Evolutionary conservation across 2,888 invertebrate genomes (phyloP), one percentile per base, ranked within the genome.

Genomic region (Euclidia mi): DNA sequence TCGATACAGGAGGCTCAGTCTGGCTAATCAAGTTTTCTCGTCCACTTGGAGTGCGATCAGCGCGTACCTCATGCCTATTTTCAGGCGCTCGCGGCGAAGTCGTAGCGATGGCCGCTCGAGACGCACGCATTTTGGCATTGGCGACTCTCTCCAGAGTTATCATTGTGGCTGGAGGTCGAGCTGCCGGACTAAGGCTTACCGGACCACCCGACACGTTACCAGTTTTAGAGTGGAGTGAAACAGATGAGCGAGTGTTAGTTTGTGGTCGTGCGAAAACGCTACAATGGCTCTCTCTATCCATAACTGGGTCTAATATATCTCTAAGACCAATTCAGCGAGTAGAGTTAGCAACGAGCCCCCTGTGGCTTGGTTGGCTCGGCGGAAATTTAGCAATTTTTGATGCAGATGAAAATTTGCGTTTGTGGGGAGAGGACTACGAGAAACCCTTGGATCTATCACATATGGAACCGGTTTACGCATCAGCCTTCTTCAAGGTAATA

Each of bases 11-110:
- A 1, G 99, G 99, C 0, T 99, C 99, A 0, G 99, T 99, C 1
- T 99, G 99, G 96, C 97, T 98, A 68, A 94, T 99, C 31, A 97
- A 96, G 77, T 99, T 99, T 82, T 98, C 97, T 35, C 95, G 98
- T 55, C 96, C 98, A 9, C 95, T 99, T 72, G 99, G 98, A 10
- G 97, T 98, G 31, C 95, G 99, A 37, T 97, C 97, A 0, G 98
- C 98, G 86, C 97, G 98, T 60, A 97, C 98, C 0, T 97, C 98
- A 47, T 99, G 99, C 86, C 94, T 99, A 11, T 99, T 99, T 90
- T 99, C 99, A 29, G 99, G 99, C 28, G 98, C 99, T 49, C 96
- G 99, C 50, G 99, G 99, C 0, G 99, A 99, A 95, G 94, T 94
- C 0, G 92, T 94, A 0, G 88, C 92, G 0, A 93, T 94, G 94